A percentile compares a stretch with the other conserved stretches of the same genome.
phyloP scores from a whole-genome alignment of 2,888 invertebrate species.

The Aspidapion aeneum region DNA sequence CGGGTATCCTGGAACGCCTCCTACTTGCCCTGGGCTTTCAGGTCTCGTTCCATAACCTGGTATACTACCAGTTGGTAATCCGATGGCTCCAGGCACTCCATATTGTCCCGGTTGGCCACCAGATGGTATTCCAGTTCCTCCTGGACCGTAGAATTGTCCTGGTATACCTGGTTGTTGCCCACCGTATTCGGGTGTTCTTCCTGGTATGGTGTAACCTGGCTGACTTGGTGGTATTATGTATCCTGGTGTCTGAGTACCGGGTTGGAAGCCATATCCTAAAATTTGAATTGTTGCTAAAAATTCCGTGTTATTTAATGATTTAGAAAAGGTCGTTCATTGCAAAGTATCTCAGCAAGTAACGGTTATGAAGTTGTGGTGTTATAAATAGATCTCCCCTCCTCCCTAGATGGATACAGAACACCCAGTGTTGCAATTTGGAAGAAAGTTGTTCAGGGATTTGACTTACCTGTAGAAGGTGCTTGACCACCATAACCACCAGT shows the following conservation, averaged over 20 bases:
- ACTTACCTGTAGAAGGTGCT: too few species aligned
- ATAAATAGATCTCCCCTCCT: too few species aligned
- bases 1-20: constrained; percentile 4
- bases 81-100: constrained; percentile 1
- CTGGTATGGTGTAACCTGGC: background rate
- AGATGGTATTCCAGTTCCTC: background rate
- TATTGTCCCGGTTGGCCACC: constrained; percentile 10
- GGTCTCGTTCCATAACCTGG: background rate
- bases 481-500: background rate
- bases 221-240: constrained; percentile 6
- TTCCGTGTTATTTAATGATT: too few species aligned
- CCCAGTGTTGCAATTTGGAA: too few species aligned
- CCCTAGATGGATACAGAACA: too few species aligned
- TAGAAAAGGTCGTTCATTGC: too few species aligned
- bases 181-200: background rate
- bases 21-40: background rate
- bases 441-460: too few species aligned
- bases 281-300: too few species aligned
- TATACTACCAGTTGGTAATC: background rate
- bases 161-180: background rate
- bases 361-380: too few species aligned
- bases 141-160: constrained; percentile 10
- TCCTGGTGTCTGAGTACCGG: too few species aligned
- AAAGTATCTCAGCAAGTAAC: too few species aligned
- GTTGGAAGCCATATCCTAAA: too few species aligned